These are phyloP conservation scores for Dysdera silvatica DNA, from an alignment of 1,140 invertebrate species.

Conservation along the genomic window DNA sequence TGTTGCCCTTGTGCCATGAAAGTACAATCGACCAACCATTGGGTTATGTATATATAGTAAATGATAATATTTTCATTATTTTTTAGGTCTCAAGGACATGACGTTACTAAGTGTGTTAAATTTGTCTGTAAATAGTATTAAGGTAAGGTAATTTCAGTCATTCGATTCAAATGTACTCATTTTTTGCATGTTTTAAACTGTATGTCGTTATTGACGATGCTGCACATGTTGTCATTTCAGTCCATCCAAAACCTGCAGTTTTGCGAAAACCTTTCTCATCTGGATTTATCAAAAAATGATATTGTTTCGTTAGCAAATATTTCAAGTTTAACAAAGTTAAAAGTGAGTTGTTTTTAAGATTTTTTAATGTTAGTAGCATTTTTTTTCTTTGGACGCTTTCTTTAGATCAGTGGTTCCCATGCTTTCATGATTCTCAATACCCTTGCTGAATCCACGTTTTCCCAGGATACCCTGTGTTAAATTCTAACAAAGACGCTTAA, in stretches of 20 bases:
- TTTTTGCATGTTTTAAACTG: background rate
- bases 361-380: background rate
- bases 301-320: slow-evolving; percentile 75
- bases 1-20: too few relatives aligned
- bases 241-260: slow-evolving; percentile 76
- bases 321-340: slow-evolving; percentile 66
- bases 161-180: slow-evolving; percentile 6
- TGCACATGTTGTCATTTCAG: slow-evolving; percentile 48
- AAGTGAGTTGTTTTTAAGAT: slow-evolving; percentile 61
- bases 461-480: too few relatives aligned
- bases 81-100: slow-evolving; percentile 61
- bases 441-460: too few relatives aligned
- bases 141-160: slow-evolving; percentile 44
- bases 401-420: too few relatives aligned
- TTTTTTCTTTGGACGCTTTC: background rate
- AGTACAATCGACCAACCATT: too few relatives aligned
- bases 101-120: slow-evolving; percentile 66
- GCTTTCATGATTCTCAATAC: too few relatives aligned
- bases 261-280: slow-evolving; percentile 66
- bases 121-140: slow-evolving; percentile 63
- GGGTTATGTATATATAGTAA: too few relatives aligned
- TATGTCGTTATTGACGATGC: background rate
- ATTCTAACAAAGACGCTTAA: too few relatives aligned
- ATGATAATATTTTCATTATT: slow-evolving; percentile 1
- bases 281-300: slow-evolving; percentile 82